Base-by-base conservation (phyloP, 2,888 invertebrate species). In the Athalia circularis region DNA sequence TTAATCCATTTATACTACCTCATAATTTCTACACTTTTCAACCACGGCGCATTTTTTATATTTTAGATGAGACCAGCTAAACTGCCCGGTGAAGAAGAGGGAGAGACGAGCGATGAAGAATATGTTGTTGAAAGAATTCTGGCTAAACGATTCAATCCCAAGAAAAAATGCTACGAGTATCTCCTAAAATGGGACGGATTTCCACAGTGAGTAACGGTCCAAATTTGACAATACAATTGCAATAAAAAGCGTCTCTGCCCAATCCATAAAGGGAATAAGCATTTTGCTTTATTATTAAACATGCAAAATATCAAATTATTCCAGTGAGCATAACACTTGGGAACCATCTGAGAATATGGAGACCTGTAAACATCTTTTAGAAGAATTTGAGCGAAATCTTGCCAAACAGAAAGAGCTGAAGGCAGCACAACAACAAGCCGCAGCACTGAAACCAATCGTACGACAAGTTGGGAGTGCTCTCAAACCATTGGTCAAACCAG, bases 151-250 rank as follows among this genome's bases (percentile, higher is more conserved):
- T 96, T 95, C 89, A 96, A 96, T 91, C 95, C 96, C 6, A 92
- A 91, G 83, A 93, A 93, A 81, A 95, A 95, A 88, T 94, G 94
- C 85, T 95, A 95, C 83, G 96, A 96, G 90, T 97, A 96, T 90
- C 91, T 96, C 85, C 93, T 97, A 72, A 97, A 96, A 90, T 97
- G 96, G 96, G 96, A 96, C 87, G 95, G 95, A 68, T 95, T 94
- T 85, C 92, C 94, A 45, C 94, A 95, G 94, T 95, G 84, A 93
- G 94, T 92, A 72, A 4, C 84, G 77, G 80, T 79, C 62, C 76
- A 48, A 77, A 67, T 62, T 65, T 65, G 7, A 3, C 5, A 13
- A 57, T 47, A 43, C 8, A 7, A 8, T 1, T 29, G 43, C 5
- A 6, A 59, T n/a, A 15, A 59, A n/a, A 8, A 59, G 6, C 5